A percentile compares a stretch with the other conserved stretches of the same genome.
Conservation (phyloP, 2,888 invertebrate genomes). For the Himalopsyche japonica region DNA sequence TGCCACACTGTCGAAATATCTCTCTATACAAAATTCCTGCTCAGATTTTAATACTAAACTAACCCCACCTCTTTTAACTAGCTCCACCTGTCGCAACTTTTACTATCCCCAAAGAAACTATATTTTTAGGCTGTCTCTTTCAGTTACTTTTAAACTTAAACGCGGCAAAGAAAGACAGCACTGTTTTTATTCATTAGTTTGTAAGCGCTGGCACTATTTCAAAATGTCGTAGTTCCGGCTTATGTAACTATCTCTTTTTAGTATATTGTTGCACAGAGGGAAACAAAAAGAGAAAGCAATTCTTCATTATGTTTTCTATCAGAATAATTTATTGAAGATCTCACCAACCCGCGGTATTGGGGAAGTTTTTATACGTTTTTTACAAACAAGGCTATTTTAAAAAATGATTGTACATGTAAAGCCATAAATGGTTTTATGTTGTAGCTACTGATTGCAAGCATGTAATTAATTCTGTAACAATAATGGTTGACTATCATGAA, state of each 20-base stretch:
- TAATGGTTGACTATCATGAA: no score
- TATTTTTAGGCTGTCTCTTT: background rate
- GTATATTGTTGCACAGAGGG: background rate
- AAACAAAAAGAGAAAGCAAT: constrained; percentile 5
- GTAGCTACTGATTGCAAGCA: no score
- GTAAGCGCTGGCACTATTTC: constrained; percentile 17
- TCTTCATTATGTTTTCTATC: background rate
- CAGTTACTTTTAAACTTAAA: background rate
- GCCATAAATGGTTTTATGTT: no score
- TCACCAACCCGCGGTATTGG: no score
- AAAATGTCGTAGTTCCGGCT: constrained; percentile 18
- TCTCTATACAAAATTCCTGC: constrained; percentile 14
- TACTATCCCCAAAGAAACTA: background rate
- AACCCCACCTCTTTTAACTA: constrained; percentile 22
- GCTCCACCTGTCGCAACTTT: constrained; percentile 17
- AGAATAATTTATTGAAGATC: background rate
- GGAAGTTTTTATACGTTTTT: no score
- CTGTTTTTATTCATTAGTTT: background rate
- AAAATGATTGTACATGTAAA: no score
- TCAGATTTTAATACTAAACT: constrained; percentile 28
- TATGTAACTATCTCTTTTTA: constrained; percentile 10
- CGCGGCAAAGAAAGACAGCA: background rate
- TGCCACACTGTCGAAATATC: background rate
- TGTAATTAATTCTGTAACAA: no score
- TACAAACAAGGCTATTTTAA: no score